phyloP scores from a whole-genome alignment of 92 coral and sea anemone genomes.

The Umimayanthus kanabou region DNA sequence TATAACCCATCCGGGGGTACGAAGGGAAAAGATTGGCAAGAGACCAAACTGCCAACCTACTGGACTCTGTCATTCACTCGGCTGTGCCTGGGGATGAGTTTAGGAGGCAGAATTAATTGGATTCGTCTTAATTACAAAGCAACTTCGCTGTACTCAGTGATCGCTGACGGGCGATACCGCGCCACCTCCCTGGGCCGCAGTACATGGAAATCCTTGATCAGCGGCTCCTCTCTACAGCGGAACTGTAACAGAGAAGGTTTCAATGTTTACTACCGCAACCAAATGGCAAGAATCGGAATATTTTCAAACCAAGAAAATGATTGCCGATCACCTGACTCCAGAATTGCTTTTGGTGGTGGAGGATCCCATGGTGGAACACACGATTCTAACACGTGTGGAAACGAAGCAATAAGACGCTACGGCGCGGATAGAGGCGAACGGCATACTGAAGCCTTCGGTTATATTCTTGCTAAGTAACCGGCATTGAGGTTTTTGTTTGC shows the following conservation, averaged over 20 bases:
- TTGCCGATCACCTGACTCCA: constrained; percentile 47
- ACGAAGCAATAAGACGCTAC: background rate
- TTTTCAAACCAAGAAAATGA: constrained; percentile 52
- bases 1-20: constrained; percentile 55
- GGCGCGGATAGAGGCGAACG: constrained; percentile 42
- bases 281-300: constrained; percentile 46
- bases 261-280: background rate
- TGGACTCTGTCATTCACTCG: constrained; percentile 62
- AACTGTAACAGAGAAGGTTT: constrained; percentile 67
- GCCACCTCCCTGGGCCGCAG: constrained; percentile 44
- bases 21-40: constrained; percentile 56
- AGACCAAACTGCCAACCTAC: constrained; percentile 72
- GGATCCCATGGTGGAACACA: background rate
- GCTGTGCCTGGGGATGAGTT: constrained; percentile 71
- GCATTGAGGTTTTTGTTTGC: background rate
- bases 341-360: constrained; percentile 56
- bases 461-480: constrained; percentile 39
- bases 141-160: constrained; percentile 66
- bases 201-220: constrained; percentile 64
- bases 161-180: constrained; percentile 53
- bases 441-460: constrained; percentile 47
- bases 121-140: constrained; percentile 48
- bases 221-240: constrained; percentile 63
- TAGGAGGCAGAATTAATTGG: constrained; percentile 42
- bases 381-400: constrained; percentile 36